Evolutionary conservation across 2,113 vertebrate genomes (phyloP).

Genomic region (Microtus oregoni): DNA sequence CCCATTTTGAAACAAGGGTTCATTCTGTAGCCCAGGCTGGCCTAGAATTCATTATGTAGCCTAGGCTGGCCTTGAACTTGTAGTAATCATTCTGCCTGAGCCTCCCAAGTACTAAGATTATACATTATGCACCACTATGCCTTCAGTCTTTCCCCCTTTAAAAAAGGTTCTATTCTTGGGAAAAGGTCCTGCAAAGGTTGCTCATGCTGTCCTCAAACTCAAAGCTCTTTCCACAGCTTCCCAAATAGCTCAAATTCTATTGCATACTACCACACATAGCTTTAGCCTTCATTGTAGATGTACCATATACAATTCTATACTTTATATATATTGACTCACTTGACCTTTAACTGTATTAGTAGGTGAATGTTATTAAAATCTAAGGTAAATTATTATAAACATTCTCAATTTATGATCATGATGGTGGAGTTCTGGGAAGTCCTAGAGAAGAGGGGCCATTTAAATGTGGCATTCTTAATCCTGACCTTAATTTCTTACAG

Average conservation of each 20-base stretch:
- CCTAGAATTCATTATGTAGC: not conserved
- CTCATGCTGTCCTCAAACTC: not conserved
- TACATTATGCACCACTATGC: not conserved
- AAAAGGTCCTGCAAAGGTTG: not conserved
- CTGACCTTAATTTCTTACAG: not conserved
- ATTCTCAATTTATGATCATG: not conserved
- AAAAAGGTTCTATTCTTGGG: not conserved
- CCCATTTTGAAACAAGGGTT: not conserved
- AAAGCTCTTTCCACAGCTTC: not conserved
- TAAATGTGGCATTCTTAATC: not conserved
- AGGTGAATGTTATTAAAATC: conserved; percentile 36
- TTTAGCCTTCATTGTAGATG: not conserved
- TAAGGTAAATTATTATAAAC: conserved; percentile 27
- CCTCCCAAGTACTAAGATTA: not conserved
- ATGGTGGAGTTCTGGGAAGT: not conserved
- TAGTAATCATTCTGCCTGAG: not conserved
- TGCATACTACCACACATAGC: not conserved
- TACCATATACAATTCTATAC: not conserved
- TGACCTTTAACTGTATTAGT: not conserved
- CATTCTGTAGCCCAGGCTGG: not conserved
- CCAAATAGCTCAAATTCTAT: not conserved
- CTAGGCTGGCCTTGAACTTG: not conserved
- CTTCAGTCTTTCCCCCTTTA: not conserved
- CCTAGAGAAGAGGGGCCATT: not conserved
- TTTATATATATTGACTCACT: not conserved